phyloP scores from a whole-genome alignment of 2,888 invertebrate species.

The Melikaiella ostensackeni region DNA sequence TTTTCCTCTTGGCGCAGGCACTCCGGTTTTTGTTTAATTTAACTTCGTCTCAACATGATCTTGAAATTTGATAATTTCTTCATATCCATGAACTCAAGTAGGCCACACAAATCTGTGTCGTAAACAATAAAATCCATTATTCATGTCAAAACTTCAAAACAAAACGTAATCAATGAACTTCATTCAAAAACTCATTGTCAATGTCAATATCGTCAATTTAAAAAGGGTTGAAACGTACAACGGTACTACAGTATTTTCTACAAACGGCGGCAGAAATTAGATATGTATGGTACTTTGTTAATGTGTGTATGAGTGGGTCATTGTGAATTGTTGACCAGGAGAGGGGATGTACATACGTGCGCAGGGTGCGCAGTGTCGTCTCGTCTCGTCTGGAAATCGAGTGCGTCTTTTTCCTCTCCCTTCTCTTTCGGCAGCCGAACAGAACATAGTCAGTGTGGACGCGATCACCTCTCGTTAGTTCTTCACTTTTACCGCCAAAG shows the following conservation, averaged over 20 bases:
- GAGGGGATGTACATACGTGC: not conserved
- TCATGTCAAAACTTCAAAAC: not conserved
- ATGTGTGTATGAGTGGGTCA: not conserved
- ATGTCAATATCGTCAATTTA: too few relatives aligned
- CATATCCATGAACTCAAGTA: too few relatives aligned
- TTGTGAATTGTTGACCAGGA: not conserved
- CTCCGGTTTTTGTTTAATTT: too few relatives aligned
- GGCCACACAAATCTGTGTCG: too few relatives aligned
- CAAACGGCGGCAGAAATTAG: not conserved
- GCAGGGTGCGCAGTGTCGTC: constrained; percentile 16
- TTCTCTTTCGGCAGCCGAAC: constrained; percentile 74
- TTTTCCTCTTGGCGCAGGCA: too few relatives aligned
- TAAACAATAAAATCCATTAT: not conserved
- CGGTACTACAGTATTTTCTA: not conserved
- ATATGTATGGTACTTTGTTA: not conserved
- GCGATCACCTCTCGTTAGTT: constrained; percentile 47
- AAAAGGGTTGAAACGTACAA: not conserved
- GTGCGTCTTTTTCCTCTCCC: constrained; percentile 55
- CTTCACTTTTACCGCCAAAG: constrained; percentile 35
- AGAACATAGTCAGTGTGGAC: constrained; percentile 59
- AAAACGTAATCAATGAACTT: not conserved
- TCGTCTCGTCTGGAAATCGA: constrained; percentile 3
- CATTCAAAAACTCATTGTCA: not conserved
- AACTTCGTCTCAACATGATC: too few relatives aligned
- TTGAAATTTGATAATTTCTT: too few relatives aligned